phyloP scores from a whole-genome alignment of 2,888 invertebrate genomes.

The Antheraea assamensis region DNA sequence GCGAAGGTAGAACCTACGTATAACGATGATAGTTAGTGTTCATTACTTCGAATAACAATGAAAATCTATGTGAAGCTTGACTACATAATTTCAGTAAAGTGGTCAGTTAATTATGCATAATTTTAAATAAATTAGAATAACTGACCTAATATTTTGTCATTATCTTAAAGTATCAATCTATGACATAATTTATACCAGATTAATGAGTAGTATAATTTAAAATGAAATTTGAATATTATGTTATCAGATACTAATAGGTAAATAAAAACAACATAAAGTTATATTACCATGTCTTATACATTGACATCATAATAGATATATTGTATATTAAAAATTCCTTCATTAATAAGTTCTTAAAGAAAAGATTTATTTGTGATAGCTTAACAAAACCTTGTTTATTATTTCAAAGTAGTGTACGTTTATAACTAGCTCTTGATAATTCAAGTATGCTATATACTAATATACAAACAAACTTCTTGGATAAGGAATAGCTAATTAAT shows the following conservation, averaged over 20 bases:
- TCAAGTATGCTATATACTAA: neutral
- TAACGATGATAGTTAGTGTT: constrained; percentile 33
- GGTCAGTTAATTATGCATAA: neutral
- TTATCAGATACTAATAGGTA: neutral
- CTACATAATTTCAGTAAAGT: constrained; percentile 5
- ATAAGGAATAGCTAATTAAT: constrained; percentile 67
- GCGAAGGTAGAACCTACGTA: constrained; percentile 46
- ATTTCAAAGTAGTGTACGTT: neutral
- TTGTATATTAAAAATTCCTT: neutral
- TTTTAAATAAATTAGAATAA: neutral
- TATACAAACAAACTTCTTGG: constrained; percentile 34
- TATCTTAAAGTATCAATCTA: neutral
- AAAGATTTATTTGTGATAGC: neutral
- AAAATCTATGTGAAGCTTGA: neutral
- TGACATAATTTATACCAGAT: neutral
- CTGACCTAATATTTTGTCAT: neutral
- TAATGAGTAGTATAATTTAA: neutral
- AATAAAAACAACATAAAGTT: neutral
- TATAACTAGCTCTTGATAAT: neutral
- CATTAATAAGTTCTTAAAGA: neutral
- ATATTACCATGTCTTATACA: too few species aligned
- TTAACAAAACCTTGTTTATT: neutral
- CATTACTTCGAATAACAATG: constrained; percentile 15
- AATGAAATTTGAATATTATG: neutral
- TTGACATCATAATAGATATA: neutral